Evolutionary conservation across 2,797 vertebrate species (phyloP), one percentile per base, ranked within the genome.

Genomic region (Forpus xanthops): DNA sequence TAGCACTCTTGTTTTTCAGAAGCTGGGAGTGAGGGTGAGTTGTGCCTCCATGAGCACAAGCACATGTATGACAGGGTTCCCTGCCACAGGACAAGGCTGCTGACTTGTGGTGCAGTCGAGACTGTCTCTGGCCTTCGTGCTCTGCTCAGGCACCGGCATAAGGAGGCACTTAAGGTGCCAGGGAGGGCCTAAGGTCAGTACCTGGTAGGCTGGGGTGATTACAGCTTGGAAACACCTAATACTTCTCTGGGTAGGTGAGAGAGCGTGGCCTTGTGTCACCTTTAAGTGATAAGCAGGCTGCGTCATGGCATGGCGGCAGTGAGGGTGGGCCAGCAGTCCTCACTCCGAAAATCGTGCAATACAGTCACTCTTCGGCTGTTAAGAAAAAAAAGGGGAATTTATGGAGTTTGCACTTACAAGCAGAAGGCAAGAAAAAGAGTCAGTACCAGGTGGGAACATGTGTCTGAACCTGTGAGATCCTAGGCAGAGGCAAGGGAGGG

Each of bases 1-100:
- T 78, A 76, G 61, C 85, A 27, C 62, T 84, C 55, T 25, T 25
- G 39, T 15, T 85, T 88, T 91, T 88, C 90, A 71, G 82, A 67
- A 81, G 28, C 41, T 0, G 0, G 35, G 42, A 56, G 73, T 62
- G 2, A 9, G 37, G 72, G 44, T 50, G 27, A 35, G 20, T 33
- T 42, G 45, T 5, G 6, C 27, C 50, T 50, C 3, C 0, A 5
- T 50, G 67, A 52, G 61, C 1, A 4, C 30, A 52, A 23, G 47
- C 33, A 19, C 33, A 35, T 2, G 1, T 81, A 23, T 37, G 60
- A 58, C 78, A 28, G 30, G 28, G 52, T 23, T 0, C 0, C 24
- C 15, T 61, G 85, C 30, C 11, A 3, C 30, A n/a, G 62, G 66
- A 66, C 3, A 8, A 75, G 80, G 64, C 39, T 9, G 2, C 28